These are phyloP conservation scores for Chiroxiphia lanceolata DNA, from an alignment of 2,797 vertebrate genomes.

Conservation along the genomic window DNA sequence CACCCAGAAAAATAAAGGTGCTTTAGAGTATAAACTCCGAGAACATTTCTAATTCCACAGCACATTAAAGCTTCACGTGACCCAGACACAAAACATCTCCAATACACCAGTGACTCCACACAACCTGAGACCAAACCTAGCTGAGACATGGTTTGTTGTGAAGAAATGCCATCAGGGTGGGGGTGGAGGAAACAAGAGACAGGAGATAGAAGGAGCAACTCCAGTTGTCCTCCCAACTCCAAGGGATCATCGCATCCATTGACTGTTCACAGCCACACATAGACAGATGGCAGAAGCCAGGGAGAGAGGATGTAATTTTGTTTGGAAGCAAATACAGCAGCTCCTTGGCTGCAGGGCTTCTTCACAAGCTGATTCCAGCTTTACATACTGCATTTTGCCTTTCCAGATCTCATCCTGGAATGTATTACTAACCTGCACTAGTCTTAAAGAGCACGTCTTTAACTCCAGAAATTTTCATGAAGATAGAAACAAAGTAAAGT, in stretches of 20 bases:
- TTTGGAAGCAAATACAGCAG: not conserved
- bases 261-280: not conserved
- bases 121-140: not conserved
- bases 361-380: not conserved
- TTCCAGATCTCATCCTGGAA: not conserved
- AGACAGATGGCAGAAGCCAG: not conserved
- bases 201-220: not conserved
- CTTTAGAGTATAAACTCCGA: not conserved
- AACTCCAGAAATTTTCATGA: not conserved
- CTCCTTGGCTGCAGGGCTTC: not conserved
- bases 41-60: not conserved
- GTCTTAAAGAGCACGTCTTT: not conserved
- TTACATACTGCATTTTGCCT: not conserved
- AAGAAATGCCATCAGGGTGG: not conserved
- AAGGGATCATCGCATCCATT: not conserved
- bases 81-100: not conserved
- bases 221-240: not conserved
- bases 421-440: not conserved
- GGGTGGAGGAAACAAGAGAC: not conserved
- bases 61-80: accelerated
- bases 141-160: not conserved
- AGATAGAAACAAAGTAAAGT: not conserved
- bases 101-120: not conserved
- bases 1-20: not conserved
- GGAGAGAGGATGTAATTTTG: not conserved